A percentile compares a stretch with the other conserved stretches of the same genome.
Evolutionary conservation across 1,140 invertebrate genomes (phyloP).

Genomic region (Lepidurus arcticus): DNA sequence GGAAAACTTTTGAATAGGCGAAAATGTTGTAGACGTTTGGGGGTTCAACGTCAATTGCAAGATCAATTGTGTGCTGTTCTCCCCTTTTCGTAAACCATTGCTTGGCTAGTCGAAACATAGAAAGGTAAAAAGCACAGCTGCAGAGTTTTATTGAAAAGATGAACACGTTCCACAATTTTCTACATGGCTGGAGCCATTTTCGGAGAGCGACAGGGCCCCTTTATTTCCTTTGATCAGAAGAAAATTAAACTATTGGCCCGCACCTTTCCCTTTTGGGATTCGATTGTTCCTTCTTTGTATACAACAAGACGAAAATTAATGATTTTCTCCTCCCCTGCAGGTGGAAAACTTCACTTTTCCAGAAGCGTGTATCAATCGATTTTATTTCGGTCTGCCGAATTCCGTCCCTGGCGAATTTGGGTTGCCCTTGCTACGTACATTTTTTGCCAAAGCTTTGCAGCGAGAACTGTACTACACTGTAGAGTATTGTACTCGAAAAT

Average conservation of each 20-base stretch:
- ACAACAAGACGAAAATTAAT: background rate
- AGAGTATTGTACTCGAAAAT: background rate
- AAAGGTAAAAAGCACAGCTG: conserved; percentile 13
- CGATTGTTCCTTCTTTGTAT: background rate
- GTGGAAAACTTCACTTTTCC: background rate
- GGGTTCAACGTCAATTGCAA: background rate
- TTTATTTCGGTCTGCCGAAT: background rate
- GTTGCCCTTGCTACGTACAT: background rate
- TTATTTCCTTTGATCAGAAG: background rate
- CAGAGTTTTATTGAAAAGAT: background rate
- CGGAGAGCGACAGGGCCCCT: background rate
- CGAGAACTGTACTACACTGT: background rate
- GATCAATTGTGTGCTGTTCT: background rate
- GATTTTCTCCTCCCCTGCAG: background rate
- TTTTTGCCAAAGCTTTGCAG: background rate
- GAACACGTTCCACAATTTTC: conserved; percentile 18
- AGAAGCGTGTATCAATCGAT: conserved; percentile 19
- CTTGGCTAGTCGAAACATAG: too few species aligned
- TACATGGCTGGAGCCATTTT: background rate
- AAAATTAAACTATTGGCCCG: conserved; percentile 1
- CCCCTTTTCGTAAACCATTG: background rate
- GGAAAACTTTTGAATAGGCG: background rate
- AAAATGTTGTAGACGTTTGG: background rate
- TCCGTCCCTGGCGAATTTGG: background rate
- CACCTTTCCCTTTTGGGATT: background rate